Conservation (phyloP, 2,888 invertebrate species). For the Isotomurus palustris region DNA sequence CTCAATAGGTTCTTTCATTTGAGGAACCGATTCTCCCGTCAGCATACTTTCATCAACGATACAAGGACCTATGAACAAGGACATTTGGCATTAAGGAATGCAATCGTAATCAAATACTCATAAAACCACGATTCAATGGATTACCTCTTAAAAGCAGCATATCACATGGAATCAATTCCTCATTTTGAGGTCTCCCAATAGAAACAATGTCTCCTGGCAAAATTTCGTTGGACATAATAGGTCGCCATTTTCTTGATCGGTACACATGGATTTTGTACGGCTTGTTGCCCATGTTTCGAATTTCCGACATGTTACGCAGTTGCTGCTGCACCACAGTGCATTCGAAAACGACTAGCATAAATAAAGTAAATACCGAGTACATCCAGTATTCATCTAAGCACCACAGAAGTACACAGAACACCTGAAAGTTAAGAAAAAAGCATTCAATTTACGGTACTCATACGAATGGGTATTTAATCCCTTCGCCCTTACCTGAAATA, state of each 20-base stretch:
- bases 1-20: constrained; percentile 97
- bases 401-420: constrained; percentile 98
- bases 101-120: too few species aligned
- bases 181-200: constrained; percentile 77
- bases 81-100: too few species aligned
- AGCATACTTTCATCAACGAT: constrained; percentile 99
- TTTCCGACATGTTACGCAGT: constrained; percentile 95
- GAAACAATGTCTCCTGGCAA: constrained; percentile 96
- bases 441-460: constrained; percentile 24
- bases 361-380: constrained; percentile 91
- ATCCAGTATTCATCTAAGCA: constrained; percentile 99
- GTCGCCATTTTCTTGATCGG: constrained; percentile 84
- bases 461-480: too few species aligned
- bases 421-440: constrained; percentile 66
- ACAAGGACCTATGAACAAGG: constrained; percentile 62
- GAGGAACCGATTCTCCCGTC: constrained; percentile 97
- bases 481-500: constrained; percentile 84
- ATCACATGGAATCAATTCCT: constrained; percentile 94
- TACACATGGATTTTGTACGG: constrained; percentile 88
- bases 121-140: too few species aligned
- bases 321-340: constrained; percentile 98
- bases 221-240: constrained; percentile 77
- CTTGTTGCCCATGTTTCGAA: constrained; percentile 98
- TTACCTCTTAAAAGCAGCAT: constrained; percentile 75
- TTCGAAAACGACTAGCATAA: constrained; percentile 94